Evolutionary conservation across 1,140 invertebrate genomes (phyloP), one percentile per base, ranked within the genome.

Genomic region (Pseudoatta argentina): DNA sequence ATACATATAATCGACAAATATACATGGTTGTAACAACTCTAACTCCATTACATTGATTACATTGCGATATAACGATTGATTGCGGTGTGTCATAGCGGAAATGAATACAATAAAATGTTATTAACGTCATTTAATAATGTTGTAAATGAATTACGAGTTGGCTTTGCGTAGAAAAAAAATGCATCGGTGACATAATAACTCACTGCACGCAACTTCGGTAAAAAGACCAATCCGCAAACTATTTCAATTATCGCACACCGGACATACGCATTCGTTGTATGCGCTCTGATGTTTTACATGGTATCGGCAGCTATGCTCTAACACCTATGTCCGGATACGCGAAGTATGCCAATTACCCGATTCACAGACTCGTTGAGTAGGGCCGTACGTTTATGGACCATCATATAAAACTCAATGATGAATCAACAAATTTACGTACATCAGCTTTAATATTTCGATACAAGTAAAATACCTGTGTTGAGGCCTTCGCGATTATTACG

Each of bases 291-390:
- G 21, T 30, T 44, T 21, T n/a, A 30, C 34, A 34, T 53, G 14
- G 16, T 77, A 64, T 48, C 24, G 39, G 44, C 27, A 78, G 61
- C 59, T 66, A 16, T 53, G 55, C 18, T 66, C 61, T 34, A 30
- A 1, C 34, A 63, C 34, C 57, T 24, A 12, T 18, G n/a, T 48
- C 24, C 59, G 75, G 16, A 64, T 64, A 78, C 59, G 76, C 76
- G 24, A 66, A 53, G 44, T 66, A 78, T 78, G 44, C 76, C 76
- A 66, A 78, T 78, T 78, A 78, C 39, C 27, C n/a, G 44, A 71
- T 71, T 57, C 66, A 44, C 12, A 67, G 6, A 51, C 24, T 81
- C 53, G 34, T 39, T 18, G 34, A 79, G 18, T 14, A 14, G 8
- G 10, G 3, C 4, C 3, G 27, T 7, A 16, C 16, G 14, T 53